Conservation (phyloP, 1,140 invertebrate species). For the Heliconius himera region DNA sequence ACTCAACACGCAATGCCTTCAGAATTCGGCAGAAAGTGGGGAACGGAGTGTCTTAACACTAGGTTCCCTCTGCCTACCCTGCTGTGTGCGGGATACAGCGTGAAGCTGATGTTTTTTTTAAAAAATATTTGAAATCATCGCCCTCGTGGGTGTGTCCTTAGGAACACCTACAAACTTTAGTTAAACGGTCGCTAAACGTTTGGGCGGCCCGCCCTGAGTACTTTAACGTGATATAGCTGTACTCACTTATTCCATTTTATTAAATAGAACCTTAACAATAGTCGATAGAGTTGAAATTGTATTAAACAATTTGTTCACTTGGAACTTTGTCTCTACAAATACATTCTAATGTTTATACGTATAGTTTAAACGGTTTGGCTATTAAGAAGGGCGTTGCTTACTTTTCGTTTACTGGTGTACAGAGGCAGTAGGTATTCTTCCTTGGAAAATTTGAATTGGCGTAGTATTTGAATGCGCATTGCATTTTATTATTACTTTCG, state of each 20-base stretch:
- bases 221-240: constrained; percentile 50
- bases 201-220: constrained; percentile 78
- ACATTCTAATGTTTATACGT: constrained; percentile 59
- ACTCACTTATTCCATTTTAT: constrained; percentile 29
- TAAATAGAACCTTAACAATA: constrained; percentile 44
- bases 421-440: constrained; percentile 12
- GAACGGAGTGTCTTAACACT: too few relatives aligned
- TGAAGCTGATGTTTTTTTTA: too few relatives aligned
- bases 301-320: constrained; percentile 20
- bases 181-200: constrained; percentile 80
- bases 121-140: constrained; percentile 33
- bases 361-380: constrained; percentile 67
- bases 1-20: too few relatives aligned
- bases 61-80: too few relatives aligned
- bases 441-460: background rate
- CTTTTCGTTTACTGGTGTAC: constrained; percentile 15
- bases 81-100: too few relatives aligned
- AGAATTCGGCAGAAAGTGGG: too few relatives aligned
- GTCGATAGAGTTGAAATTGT: constrained; percentile 37
- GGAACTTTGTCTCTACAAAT: constrained; percentile 57
- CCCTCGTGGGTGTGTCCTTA: constrained; percentile 74
- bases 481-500: background rate
- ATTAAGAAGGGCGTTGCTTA: constrained; percentile 58
- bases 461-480: background rate
- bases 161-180: constrained; percentile 67